These are phyloP conservation scores for Xiphias gladius DNA, from an alignment of 2,113 vertebrate species.

Conservation along the genomic window DNA sequence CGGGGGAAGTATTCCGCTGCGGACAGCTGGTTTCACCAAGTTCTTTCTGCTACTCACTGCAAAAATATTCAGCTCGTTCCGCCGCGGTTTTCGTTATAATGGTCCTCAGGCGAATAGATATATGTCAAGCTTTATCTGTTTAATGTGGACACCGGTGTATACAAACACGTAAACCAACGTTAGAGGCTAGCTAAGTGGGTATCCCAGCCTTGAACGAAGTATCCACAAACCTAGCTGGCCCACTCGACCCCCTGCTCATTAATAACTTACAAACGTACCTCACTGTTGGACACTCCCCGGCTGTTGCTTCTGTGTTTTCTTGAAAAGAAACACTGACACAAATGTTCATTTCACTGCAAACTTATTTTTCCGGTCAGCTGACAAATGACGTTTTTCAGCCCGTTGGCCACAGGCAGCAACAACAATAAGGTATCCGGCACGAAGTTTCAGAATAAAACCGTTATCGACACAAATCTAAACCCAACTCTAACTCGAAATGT, in stretches of 20 bases:
- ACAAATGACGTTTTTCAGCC: background rate
- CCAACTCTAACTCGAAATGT: background rate
- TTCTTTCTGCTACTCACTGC: no score
- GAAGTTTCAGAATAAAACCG: slow-evolving; percentile 19
- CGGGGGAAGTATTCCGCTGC: background rate
- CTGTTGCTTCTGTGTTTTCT: background rate
- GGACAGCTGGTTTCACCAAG: background rate
- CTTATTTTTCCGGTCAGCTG: slow-evolving; percentile 49
- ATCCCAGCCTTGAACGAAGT: no score
- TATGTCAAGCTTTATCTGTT: no score
- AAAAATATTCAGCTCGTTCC: background rate
- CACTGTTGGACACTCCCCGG: background rate
- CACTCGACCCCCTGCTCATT: background rate
- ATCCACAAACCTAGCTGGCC: background rate
- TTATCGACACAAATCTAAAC: rapidly evolving
- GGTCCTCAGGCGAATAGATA: background rate
- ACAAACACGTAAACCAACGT: background rate
- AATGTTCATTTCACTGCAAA: slow-evolving; percentile 21
- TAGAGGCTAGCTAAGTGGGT: background rate
- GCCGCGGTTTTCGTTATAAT: background rate
- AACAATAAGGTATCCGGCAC: background rate
- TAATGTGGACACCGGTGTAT: background rate
- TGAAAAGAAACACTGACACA: background rate
- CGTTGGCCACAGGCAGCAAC: background rate
- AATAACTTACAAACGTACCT: slow-evolving; percentile 32